Conservation (phyloP, 1,140 invertebrate species). For the Drosophila repletoides region DNA sequence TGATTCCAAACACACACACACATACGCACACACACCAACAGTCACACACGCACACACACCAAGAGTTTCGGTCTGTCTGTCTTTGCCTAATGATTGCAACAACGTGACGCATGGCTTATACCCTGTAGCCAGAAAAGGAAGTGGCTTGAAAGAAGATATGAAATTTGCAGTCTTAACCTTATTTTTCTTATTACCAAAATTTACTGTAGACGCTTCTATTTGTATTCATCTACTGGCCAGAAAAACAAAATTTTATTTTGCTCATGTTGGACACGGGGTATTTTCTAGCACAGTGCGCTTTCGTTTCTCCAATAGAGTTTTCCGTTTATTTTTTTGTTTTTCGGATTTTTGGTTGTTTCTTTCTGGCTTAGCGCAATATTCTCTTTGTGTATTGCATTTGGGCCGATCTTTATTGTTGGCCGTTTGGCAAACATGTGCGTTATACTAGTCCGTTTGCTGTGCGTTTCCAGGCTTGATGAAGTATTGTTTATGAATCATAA, state of each 20-base stretch:
- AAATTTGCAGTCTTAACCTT: no score
- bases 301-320: neutral
- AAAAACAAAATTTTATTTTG: no score
- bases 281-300: neutral
- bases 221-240: no score
- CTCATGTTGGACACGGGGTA: neutral
- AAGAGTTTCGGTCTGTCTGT: constrained; percentile 19
- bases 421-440: constrained; percentile 51
- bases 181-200: no score
- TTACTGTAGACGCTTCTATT: no score
- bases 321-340: constrained; percentile 12
- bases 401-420: constrained; percentile 55
- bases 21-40: neutral
- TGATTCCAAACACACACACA: constrained; percentile 37
- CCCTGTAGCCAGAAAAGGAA: neutral
- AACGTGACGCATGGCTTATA: constrained; percentile 60
- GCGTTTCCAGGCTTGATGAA: constrained; percentile 64
- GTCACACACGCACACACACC: neutral
- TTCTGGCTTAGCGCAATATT: constrained; percentile 28
- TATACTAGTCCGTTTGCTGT: constrained; percentile 9
- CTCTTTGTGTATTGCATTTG: constrained; percentile 40
- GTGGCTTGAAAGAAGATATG: neutral
- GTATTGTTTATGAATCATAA: constrained; percentile 77
- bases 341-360: no score
- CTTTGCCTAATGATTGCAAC: constrained; percentile 65